Conservation (phyloP, 2,113 vertebrate genomes). For the Natator depressus region DNA sequence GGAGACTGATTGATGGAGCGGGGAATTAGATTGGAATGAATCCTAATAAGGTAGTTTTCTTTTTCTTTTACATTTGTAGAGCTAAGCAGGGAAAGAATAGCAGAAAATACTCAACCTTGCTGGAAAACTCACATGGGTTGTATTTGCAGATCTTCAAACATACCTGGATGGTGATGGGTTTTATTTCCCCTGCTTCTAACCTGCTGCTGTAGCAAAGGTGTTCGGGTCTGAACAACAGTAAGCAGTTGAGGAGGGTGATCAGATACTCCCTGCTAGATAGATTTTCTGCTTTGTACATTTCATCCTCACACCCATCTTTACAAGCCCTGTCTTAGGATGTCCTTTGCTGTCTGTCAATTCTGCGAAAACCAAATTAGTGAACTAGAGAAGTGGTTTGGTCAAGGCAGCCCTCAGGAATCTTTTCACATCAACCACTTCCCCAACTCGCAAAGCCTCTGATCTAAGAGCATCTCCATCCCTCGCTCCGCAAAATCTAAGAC, state of each 20-base stretch:
- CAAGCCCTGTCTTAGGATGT: not conserved
- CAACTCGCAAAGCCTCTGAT: too few species aligned
- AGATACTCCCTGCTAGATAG: not conserved
- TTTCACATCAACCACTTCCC: not conserved
- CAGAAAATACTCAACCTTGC: not conserved
- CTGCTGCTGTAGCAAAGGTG: not conserved
- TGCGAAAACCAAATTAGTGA: not conserved
- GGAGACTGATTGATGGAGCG: not conserved
- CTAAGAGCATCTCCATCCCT: not conserved
- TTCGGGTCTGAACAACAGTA: not conserved
- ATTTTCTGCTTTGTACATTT: not conserved
- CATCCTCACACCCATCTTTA: not conserved
- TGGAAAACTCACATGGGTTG: not conserved
- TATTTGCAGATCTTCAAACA: not conserved
- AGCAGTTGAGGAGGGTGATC: not conserved
- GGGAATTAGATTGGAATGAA: not conserved
- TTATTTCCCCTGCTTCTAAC: not conserved
- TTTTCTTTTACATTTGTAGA: not conserved
- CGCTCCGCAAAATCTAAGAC: not conserved
- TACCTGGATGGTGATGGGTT: not conserved
- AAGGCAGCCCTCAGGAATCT: not conserved
- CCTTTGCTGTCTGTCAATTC: not conserved
- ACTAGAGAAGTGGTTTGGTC: not conserved
- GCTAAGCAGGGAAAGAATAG: not conserved
- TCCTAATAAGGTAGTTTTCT: not conserved